Evolutionary conservation across 1,140 invertebrate species (phyloP), one percentile per base, ranked within the genome.

Genomic region (Hyposmocoma kahamanoa): DNA sequence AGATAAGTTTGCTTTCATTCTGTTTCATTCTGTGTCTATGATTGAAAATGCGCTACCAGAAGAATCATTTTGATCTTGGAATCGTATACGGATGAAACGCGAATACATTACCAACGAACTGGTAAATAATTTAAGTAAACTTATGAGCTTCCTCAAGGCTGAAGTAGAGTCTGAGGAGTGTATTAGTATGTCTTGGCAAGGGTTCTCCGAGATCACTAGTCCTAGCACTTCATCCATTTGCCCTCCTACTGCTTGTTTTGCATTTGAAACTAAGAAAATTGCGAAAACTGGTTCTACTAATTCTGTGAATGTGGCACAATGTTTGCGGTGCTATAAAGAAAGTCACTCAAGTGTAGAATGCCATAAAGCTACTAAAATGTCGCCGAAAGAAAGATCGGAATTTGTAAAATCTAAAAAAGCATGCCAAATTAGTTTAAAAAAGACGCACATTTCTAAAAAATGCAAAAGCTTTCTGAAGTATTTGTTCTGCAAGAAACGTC

Each of bases 171-270:
- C 46, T 4, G 46, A 47, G 19, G 46, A 47, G 15, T 10, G 46
- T 9, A 47, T 51, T 4, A 8, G 21, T 11, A 5, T 45, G 17
- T 42, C 49, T 15, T n/a, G 36, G 15, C 11, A 20, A 17, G 21
- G 15, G 5, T 41, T 42, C 15, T n/a, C n/a, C 11, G 8, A 42
- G 0, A 10, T 10, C 26, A 32, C 4, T 11, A 5, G 20, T 8
- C 3, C 15, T 17, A 11, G 13, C 26, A 5, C 22, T 24, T 2
- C 41, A 48, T 18, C 11, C 13, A 30, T n/a, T n/a, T n/a, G n/a
- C n/a, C n/a, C n/a, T n/a, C 41, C 47, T 3, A 50, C 47, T 15
- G 13, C 15, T n/a, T 50, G 47, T 42, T 50, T 50, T 42, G 39
- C 42, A 2, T 8, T 38, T 9, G 32, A 39, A 24, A 21, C 21